A percentile compares a stretch with the other conserved stretches of the same genome.
These are phyloP conservation scores for Phyllostomus discolor DNA, from an alignment of 2,113 vertebrate genomes.

Conservation along the genomic window DNA sequence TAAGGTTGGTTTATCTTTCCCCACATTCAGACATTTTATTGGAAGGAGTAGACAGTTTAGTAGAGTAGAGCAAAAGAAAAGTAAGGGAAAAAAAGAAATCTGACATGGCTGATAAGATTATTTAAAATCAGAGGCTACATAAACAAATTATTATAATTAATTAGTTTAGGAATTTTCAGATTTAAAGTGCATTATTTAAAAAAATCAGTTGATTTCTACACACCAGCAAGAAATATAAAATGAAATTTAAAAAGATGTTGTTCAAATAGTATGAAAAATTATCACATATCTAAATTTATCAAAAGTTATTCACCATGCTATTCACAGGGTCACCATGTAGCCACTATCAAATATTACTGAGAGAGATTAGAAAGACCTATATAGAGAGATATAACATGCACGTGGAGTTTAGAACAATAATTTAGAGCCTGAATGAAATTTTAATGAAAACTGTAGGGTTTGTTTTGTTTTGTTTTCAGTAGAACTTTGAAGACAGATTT, in stretches of 20 bases:
- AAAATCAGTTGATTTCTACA: background rate
- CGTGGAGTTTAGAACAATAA: too few species aligned
- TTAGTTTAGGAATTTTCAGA: background rate
- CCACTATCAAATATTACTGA: too few species aligned
- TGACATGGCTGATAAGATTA: background rate
- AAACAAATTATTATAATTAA: background rate
- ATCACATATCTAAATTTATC: background rate
- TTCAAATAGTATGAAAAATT: background rate
- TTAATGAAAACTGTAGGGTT: too few species aligned
- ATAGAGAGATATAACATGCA: too few species aligned
- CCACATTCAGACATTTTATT: background rate
- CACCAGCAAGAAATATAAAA: background rate
- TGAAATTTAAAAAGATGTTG: background rate
- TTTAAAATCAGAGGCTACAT: background rate
- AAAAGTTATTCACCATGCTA: background rate
- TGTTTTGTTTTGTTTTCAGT: too few species aligned
- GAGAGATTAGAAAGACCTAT: too few species aligned
- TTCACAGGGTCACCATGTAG: too few species aligned
- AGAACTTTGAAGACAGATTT: background rate
- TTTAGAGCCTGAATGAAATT: too few species aligned
- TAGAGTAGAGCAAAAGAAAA: background rate
- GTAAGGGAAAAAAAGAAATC: background rate
- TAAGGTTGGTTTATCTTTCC: background rate
- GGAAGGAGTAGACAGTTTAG: background rate
- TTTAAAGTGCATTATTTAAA: background rate